Evolutionary conservation across 1,140 invertebrate genomes (phyloP).

Genomic region (Epicauta chinensis): DNA sequence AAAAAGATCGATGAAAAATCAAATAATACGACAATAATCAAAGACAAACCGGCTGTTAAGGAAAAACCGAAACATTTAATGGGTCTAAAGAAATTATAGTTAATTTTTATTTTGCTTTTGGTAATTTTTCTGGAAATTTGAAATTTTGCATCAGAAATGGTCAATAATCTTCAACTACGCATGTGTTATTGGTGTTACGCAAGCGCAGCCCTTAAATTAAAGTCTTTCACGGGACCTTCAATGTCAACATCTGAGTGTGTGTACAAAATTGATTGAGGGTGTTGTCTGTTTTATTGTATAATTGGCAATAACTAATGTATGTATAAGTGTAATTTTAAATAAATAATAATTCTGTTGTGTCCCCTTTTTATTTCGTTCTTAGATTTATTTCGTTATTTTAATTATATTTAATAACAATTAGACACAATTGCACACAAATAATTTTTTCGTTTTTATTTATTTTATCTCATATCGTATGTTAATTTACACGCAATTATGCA

Average conservation of each 20-base stretch:
- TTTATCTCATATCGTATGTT: too few species aligned
- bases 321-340: background rate
- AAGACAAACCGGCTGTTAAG: background rate
- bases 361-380: background rate
- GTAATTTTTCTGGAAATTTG: background rate
- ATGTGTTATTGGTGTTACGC: background rate
- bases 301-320: slow-evolving; percentile 3
- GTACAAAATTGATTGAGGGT: background rate
- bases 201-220: background rate
- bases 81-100: background rate
- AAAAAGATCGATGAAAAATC: background rate
- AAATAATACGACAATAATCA: background rate
- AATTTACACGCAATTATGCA: too few species aligned
- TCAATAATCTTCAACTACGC: background rate
- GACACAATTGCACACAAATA: too few species aligned
- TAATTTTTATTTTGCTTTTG: background rate
- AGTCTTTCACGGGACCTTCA: slow-evolving; percentile 4
- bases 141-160: background rate
- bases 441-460: too few species aligned
- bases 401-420: too few species aligned
- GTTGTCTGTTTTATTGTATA: slow-evolving; percentile 2
- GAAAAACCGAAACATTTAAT: slow-evolving; percentile 3
- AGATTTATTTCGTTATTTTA: background rate
- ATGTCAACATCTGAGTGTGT: slow-evolving; percentile 4
- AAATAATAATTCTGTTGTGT: too few species aligned